These are phyloP conservation scores for Herpetotheres cachinnans DNA, from an alignment of 2,113 vertebrate genomes.

Conservation along the genomic window DNA sequence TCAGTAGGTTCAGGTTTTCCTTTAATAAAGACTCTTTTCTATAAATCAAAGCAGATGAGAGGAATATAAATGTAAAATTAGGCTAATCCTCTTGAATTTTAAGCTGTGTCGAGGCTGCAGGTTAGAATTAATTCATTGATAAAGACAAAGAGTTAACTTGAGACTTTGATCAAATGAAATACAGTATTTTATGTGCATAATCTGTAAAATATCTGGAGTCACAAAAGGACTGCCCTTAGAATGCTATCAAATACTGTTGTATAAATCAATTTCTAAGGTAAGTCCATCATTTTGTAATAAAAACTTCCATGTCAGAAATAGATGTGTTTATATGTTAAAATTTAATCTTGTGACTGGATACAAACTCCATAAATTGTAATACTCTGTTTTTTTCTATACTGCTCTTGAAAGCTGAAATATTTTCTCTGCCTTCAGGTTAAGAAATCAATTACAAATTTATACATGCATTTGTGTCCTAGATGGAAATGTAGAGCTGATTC, in stretches of 20 bases:
- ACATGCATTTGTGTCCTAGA: not conserved
- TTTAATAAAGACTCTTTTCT: not conserved
- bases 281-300: not conserved
- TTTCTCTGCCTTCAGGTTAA: not conserved
- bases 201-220: not conserved
- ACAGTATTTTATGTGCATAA: not conserved
- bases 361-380: not conserved
- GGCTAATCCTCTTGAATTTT: not conserved
- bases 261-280: not conserved
- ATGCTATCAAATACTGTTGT: not conserved
- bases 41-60: constrained; percentile 18
- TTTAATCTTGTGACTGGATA: not conserved
- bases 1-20: not conserved
- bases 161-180: not conserved
- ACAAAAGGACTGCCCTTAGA: not conserved
- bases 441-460: not conserved
- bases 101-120: not conserved
- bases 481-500: not conserved
- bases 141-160: not conserved
- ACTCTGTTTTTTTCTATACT: not conserved
- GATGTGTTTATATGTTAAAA: not conserved
- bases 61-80: constrained; percentile 38
- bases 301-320: not conserved
- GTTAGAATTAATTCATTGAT: not conserved
- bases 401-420: not conserved